Evolutionary conservation across 2,113 vertebrate species (phyloP), one percentile per base, ranked within the genome.

Genomic region (Ploceus nigricollis): DNA sequence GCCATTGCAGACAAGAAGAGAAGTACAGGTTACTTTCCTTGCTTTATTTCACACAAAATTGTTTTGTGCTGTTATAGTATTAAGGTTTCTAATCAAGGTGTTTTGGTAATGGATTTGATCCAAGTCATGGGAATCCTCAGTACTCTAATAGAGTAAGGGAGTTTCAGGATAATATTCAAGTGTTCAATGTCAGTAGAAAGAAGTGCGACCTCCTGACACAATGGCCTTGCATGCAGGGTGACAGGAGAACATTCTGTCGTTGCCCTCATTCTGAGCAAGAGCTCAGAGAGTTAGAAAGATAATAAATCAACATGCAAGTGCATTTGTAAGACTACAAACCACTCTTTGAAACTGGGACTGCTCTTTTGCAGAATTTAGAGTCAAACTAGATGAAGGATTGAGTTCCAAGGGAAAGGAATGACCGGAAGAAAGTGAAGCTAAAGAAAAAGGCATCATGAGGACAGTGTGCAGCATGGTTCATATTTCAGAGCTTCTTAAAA

Each of bases 381-480:
- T 72, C n/a, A 44, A 72, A 33, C 6, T 40, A 54, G 53, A 39
- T 79, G 51, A 71, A 60, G 8, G 16, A 71, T 11, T 76, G 53
- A 56, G 15, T 30, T 80, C 31, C 5, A 3, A 79, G 44, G 31
- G 10, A 88, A 90, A 85, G 16, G 16, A 82, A 51, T 44, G 9
- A 31, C 25, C 33, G 50, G 18, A 28, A 54, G 15, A 16, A 70
- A 80, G 19, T 25, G 28, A 28, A 88, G 22, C 22, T 65, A 19
- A 86, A 95, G 63, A 37, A 89, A 83, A 83, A 42, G 37, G 20
- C 8, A n/a, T n/a, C 48, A 13, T 51, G 24, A 20, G 27, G 18
- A 61, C 11, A 35, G 12, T 28, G 12, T 51, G 15, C 33, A 71
- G 44, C 0, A 4, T 3, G 2, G 9, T 14, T 51, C 7, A 15